Base-by-base conservation (phyloP, 2,113 vertebrate genomes). In the Suricata suricatta region DNA sequence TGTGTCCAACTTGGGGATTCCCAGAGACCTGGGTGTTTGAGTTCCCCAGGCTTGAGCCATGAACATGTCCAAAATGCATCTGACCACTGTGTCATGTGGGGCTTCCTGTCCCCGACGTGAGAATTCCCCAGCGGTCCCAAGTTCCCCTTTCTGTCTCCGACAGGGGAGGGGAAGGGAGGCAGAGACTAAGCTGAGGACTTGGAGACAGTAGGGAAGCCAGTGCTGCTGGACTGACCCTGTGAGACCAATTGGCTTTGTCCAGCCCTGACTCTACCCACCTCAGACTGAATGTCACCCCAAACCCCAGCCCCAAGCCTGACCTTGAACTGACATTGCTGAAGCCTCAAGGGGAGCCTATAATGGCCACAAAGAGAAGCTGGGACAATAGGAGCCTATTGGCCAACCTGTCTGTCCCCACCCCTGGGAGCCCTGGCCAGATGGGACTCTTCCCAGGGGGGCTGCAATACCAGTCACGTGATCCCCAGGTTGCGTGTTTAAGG, bases 381-480 rank as follows among this genome's bases (percentile, higher is more conserved):
- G 71, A 63, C 29, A 57, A 16, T 31, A 0, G 13, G 1, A 72
- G 47, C 13, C 1, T 15, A 21, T 71, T 50, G 76, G 85, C 80
- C 8, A 1, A 29, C 68, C 83, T 71, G 38, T 77, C 33, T 44
- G 16, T 74, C 35, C 19, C 83, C 31, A 33, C 41, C n/a, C 8
- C 4, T 7, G 86, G 38, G 81, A 82, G 35, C 23, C 47, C 63
- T 66, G 68, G 35, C 23, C n/a, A 33, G 71, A 57, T 44, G 12
- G 47, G 41, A 23, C 71, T 57, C 25, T 88, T 29, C 9, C 68
- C 3, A 16, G 33, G 13, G 31, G 17, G 23, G 2, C 25, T 47
- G n/a, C 15, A 29, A 4, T 1, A 17, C 52, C 33, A 16, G 27
- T 64, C 44, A 25, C 8, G 0, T 0, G 2, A 57, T 44, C 2